phyloP scores from a whole-genome alignment of 2,888 invertebrate species.

The Drosophila phalerata region DNA sequence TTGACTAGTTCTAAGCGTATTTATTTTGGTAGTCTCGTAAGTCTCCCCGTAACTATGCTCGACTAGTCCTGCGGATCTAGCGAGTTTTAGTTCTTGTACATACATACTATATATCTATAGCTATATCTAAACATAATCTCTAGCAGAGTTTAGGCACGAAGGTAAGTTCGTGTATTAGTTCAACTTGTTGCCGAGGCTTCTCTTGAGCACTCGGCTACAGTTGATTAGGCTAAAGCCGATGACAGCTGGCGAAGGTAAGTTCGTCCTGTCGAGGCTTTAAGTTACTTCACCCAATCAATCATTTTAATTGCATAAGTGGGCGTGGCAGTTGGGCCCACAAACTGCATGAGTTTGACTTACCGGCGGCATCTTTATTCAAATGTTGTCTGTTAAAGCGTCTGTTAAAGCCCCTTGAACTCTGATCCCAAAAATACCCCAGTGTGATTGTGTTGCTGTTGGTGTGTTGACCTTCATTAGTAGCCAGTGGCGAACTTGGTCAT shows the following conservation, averaged over 20 bases:
- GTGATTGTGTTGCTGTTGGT: conserved; percentile 16
- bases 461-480: conserved; percentile 53
- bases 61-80: conserved; percentile 67
- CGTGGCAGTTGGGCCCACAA: conserved; percentile 41
- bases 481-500: conserved; percentile 53
- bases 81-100: conserved; percentile 71
- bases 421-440: conserved; percentile 3
- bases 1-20: conserved; percentile 63
- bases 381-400: conserved; percentile 54
- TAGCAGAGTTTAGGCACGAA: conserved; percentile 63
- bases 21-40: conserved; percentile 68
- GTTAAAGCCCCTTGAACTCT: conserved; percentile 12
- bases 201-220: conserved; percentile 33
- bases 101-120: conserved; percentile 41
- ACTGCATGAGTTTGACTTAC: conserved; percentile 76
- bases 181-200: conserved; percentile 37
- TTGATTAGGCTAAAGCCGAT: conserved; percentile 60
- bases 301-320: conserved; percentile 54
- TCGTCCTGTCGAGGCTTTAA: conserved; percentile 75
- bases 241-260: conserved; percentile 73
- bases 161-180: conserved; percentile 76
- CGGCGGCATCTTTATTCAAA: conserved; percentile 79
- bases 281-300: conserved; percentile 64
- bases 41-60: conserved; percentile 61
- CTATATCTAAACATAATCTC: conserved; percentile 21